Conservation (phyloP, 2,113 vertebrate genomes). For the Corythaixoides concolor region DNA sequence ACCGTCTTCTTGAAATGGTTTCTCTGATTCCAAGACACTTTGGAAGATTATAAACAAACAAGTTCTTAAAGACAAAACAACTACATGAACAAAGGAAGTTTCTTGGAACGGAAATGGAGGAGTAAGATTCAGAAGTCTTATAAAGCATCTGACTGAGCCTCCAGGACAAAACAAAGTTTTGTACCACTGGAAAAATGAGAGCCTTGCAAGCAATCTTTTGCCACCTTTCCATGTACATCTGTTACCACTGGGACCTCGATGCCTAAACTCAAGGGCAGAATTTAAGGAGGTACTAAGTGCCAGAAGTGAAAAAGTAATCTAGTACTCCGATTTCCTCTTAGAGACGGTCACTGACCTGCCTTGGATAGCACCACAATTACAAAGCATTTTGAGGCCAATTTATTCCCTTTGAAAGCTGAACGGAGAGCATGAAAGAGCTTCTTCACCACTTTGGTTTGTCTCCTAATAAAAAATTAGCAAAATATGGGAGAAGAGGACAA, state of each 20-base stretch:
- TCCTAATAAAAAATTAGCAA: neutral
- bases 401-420: neutral
- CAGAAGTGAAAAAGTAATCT: neutral
- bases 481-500: neutral
- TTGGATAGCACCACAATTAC: neutral
- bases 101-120: neutral
- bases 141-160: neutral
- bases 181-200: neutral
- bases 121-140: slow-evolving; percentile 4
- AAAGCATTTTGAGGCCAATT: neutral
- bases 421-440: neutral
- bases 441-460: neutral
- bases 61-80: slow-evolving; percentile 8
- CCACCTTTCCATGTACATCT: neutral
- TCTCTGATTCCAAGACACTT: neutral
- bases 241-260: neutral
- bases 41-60: neutral
- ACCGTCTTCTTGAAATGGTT: neutral
- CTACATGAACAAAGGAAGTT: neutral
- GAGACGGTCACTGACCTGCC: neutral
- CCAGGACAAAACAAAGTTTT: neutral
- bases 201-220: neutral
- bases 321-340: neutral
- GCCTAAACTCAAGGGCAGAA: neutral
- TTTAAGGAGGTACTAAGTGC: slow-evolving; percentile 1